Evolutionary conservation across 2,888 invertebrate genomes (phyloP).

Genomic region (Erebia ligea): DNA sequence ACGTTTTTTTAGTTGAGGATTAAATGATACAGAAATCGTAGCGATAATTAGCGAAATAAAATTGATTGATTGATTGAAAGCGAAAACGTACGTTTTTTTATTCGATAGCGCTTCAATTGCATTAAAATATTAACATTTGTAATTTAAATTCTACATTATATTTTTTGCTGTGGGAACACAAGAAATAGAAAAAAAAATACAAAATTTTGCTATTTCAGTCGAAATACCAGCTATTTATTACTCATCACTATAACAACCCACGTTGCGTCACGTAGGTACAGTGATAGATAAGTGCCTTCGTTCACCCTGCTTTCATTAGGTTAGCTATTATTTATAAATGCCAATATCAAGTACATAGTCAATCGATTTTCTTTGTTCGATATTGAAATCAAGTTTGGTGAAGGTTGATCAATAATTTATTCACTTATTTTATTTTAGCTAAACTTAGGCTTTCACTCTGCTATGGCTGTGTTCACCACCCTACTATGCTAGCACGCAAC

Average conservation of each 20-base stretch:
- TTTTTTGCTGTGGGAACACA: no score
- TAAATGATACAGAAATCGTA: no score
- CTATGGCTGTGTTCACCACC: no score
- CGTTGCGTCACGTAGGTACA: not conserved
- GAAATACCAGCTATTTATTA: not conserved
- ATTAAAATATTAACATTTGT: no score
- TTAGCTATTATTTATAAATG: not conserved
- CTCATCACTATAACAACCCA: not conserved
- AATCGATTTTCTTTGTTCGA: not conserved
- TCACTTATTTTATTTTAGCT: not conserved
- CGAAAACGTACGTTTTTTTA: no score
- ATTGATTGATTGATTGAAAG: no score
- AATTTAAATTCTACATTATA: no score
- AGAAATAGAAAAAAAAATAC: not conserved
- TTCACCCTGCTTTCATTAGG: not conserved
- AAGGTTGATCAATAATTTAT: not conserved
- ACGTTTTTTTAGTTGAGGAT: no score
- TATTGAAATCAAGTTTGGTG: not conserved
- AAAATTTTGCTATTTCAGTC: not conserved
- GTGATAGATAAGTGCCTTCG: not conserved
- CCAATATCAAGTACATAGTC: not conserved
- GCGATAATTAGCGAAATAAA: no score
- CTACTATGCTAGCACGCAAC: no score
- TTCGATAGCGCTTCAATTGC: no score
- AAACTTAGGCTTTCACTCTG: no score